A percentile compares a stretch with the other conserved stretches of the same genome.
Conservation (phyloP, 1,140 invertebrate species). For the Panagrolaimus sp. region DNA sequence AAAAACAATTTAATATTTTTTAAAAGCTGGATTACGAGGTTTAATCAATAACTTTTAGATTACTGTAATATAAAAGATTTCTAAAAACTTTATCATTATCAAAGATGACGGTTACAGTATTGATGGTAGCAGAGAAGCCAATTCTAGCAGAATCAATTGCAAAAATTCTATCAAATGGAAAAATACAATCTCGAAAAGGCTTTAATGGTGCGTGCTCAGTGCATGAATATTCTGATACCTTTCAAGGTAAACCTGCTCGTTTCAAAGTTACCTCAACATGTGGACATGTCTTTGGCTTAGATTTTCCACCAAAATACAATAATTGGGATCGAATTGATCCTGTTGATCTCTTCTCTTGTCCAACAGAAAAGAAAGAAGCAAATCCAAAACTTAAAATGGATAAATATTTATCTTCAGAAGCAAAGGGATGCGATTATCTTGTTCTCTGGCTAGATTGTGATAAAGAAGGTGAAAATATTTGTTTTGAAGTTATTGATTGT, state of each 20-base stretch:
- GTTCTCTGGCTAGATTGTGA: conserved; percentile 99
- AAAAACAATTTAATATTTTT: neutral
- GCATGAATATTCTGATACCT: conserved; percentile 82
- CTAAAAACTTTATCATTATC: no score
- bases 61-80: no score
- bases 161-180: conserved; percentile 83
- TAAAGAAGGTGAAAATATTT: conserved; percentile 99
- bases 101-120: conserved; percentile 73
- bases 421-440: conserved; percentile 76
- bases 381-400: conserved; percentile 82
- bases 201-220: conserved; percentile 82
- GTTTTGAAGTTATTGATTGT: conserved; percentile 63
- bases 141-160: conserved; percentile 89
- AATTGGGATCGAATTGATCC: conserved; percentile 98
- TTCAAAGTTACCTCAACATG: conserved; percentile 87
- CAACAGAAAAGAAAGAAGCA: conserved; percentile 92
- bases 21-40: no score
- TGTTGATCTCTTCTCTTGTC: conserved; percentile 81
- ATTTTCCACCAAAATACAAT: conserved; percentile 91
- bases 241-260: conserved; percentile 65
- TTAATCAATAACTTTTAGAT: no score
- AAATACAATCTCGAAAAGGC: conserved; percentile 78
- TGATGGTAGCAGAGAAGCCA: conserved; percentile 99
- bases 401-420: conserved; percentile 58
- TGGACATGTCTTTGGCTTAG: conserved; percentile 91